These are phyloP conservation scores for Echeneis naucrates DNA, from an alignment of 2,797 vertebrate genomes.

Conservation along the genomic window DNA sequence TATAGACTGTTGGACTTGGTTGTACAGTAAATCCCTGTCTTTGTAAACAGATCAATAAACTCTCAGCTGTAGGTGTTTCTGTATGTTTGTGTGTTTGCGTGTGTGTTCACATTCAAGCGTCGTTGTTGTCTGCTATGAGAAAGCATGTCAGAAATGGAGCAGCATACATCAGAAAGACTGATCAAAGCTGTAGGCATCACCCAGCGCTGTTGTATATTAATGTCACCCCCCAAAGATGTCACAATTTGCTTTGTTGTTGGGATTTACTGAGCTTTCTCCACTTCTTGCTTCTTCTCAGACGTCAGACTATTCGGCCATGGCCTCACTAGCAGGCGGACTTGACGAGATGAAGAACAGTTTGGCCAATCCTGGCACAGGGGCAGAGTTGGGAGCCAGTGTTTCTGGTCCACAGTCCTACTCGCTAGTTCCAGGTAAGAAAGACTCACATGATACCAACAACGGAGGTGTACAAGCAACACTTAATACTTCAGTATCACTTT, in stretches of 20 bases:
- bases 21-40: conserved; percentile 83
- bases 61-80: conserved; percentile 65
- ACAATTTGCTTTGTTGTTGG: conserved; percentile 36
- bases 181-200: conserved; percentile 47
- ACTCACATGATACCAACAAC: background rate
- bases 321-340: conserved; percentile 94
- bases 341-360: conserved; percentile 98
- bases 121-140: conserved; percentile 32
- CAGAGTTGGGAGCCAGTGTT: conserved; percentile 91
- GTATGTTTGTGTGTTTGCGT: conserved; percentile 17
- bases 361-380: conserved; percentile 90
- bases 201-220: conserved; percentile 16
- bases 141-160: conserved; percentile 43
- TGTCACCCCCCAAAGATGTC: conserved; percentile 11
- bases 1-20: conserved; percentile 78
- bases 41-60: conserved; percentile 84
- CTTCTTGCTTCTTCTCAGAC: conserved; percentile 83
- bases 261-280: conserved; percentile 15
- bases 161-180: conserved; percentile 46
- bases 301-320: conserved; percentile 96
- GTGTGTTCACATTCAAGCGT: conserved; percentile 38
- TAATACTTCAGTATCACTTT: background rate
- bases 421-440: conserved; percentile 92
- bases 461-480: background rate
- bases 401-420: conserved; percentile 95